phyloP scores from a whole-genome alignment of 2,113 vertebrate species.

The Ictalurus furcatus region DNA sequence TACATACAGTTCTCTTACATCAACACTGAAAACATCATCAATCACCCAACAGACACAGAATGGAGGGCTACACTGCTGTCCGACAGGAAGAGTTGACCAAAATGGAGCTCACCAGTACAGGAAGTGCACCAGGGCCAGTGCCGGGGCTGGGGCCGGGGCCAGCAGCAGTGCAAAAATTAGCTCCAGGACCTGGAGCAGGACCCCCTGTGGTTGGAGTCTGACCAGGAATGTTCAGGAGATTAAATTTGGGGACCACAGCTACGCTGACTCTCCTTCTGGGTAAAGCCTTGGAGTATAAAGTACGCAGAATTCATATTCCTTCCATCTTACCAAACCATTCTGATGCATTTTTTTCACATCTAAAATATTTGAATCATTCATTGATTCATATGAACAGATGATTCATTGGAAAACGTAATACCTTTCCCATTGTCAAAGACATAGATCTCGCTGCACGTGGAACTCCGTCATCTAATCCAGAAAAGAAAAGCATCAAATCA shows the following conservation, averaged over 20 bases:
- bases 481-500: slow-evolving; percentile 51
- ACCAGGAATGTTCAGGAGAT: slow-evolving; percentile 88
- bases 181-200: slow-evolving; percentile 25
- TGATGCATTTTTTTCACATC: neutral
- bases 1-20: no score
- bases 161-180: neutral
- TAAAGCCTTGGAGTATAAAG: slow-evolving; percentile 78
- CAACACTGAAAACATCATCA: slow-evolving; percentile 16
- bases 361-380: neutral
- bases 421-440: slow-evolving; percentile 95
- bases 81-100: neutral
- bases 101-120: slow-evolving; percentile 78
- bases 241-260: slow-evolving; percentile 96
- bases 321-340: neutral
- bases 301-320: neutral
- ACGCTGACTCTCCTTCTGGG: slow-evolving; percentile 96
- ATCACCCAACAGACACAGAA: neutral
- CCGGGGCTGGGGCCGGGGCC: slow-evolving; percentile 65
- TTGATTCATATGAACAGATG: neutral
- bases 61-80: neutral
- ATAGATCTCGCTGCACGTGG: slow-evolving; percentile 88
- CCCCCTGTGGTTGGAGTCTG: slow-evolving; percentile 73
- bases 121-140: slow-evolving; percentile 71
- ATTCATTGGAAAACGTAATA: slow-evolving; percentile 58
- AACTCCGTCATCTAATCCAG: slow-evolving; percentile 86